phyloP scores from a whole-genome alignment of 1,140 invertebrate genomes.

The Pseudomyrmex concolor region DNA sequence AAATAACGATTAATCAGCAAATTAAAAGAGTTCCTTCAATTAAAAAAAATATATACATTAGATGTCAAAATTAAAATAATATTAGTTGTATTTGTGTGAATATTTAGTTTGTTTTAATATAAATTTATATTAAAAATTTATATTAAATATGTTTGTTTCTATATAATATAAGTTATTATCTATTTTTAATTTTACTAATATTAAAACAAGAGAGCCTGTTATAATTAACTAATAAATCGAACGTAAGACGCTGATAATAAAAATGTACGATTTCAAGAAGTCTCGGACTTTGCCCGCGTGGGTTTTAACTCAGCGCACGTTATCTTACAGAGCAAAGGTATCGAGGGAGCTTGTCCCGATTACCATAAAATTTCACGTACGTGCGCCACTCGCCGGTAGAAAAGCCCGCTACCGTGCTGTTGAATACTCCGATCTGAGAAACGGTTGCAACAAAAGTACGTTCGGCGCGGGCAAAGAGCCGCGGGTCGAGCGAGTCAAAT shows the following conservation, averaged over 20 bases:
- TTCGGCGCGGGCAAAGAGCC: slow-evolving; percentile 58
- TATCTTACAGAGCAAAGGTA: background rate
- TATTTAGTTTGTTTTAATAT: slow-evolving; percentile 1
- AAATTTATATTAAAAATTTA: no score
- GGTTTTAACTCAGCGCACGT: background rate
- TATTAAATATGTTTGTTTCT: background rate
- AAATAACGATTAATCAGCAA: background rate
- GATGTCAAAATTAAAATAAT: background rate
- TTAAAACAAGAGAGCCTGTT: background rate
- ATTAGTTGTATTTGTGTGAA: background rate
- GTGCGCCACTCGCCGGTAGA: slow-evolving; percentile 4
- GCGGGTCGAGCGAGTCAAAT: slow-evolving; percentile 74
- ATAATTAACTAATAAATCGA: no score
- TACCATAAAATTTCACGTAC: slow-evolving; percentile 65
- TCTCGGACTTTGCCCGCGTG: background rate
- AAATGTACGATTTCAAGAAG: background rate
- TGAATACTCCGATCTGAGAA: slow-evolving; percentile 22
- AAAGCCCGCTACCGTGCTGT: slow-evolving; percentile 29
- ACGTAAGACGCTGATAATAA: no score
- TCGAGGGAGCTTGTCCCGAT: slow-evolving; percentile 15
- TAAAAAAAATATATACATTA: background rate
- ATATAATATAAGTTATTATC: background rate
- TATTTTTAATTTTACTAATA: background rate
- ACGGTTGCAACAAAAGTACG: slow-evolving; percentile 59
- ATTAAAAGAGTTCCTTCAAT: background rate